Evolutionary conservation across 2,113 vertebrate genomes (phyloP).

Genomic region (Triplophysa rosa): DNA sequence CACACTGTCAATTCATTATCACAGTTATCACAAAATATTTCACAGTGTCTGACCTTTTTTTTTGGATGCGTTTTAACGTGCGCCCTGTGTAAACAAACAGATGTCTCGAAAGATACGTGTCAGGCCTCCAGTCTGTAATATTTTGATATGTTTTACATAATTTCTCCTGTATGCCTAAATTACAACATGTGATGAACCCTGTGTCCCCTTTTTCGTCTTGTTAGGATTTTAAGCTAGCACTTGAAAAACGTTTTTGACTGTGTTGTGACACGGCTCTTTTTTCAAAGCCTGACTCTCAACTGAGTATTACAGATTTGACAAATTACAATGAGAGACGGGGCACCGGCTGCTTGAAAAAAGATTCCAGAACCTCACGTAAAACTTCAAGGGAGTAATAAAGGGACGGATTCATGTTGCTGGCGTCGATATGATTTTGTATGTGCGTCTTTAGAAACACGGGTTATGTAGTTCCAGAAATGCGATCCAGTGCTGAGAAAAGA

Average conservation of each 20-base stretch:
- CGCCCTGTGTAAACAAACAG: not conserved
- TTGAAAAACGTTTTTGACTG: constrained; percentile 35
- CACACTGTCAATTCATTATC: constrained; percentile 44
- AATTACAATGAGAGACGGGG: not conserved
- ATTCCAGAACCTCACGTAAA: constrained; percentile 21
- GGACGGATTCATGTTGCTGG: not conserved
- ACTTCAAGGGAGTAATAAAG: not conserved
- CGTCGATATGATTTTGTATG: constrained; percentile 9
- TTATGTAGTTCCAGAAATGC: constrained; percentile 47
- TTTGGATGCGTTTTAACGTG: not conserved
- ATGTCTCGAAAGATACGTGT: constrained; percentile 24
- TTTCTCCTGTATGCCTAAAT: not conserved
- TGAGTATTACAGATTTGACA: constrained; percentile 46
- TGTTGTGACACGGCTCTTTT: constrained; percentile 30
- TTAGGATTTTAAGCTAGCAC: constrained; percentile 43
- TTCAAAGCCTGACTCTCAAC: constrained; percentile 3
- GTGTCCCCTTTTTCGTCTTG: constrained; percentile 33
- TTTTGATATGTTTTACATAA: constrained; percentile 19
- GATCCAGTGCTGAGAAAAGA: constrained; percentile 45
- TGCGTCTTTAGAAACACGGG: constrained; percentile 29
- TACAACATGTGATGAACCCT: not conserved
- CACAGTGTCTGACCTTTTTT: not conserved
- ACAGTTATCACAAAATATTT: constrained; percentile 17
- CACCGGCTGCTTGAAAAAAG: not conserved
- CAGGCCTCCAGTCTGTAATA: constrained; percentile 4